Evolutionary conservation across 2,113 vertebrate genomes (phyloP), one percentile per base, ranked within the genome.

Genomic region (Brienomyrus longianalis): DNA sequence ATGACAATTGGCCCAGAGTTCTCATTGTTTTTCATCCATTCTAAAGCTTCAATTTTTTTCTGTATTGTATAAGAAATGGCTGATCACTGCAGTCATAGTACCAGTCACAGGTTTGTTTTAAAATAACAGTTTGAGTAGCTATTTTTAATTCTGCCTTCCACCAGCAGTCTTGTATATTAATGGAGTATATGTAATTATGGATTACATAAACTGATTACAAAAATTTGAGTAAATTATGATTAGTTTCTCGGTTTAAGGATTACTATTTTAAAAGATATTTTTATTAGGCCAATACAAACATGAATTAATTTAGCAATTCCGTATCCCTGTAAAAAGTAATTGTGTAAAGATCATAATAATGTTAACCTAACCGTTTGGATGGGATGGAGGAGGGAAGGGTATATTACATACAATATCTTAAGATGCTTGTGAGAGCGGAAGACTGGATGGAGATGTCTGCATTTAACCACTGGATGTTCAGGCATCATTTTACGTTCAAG

Each of bases 81-180:
- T 27, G n/a, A 50, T 51, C 23, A 45, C 8, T 19, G 3, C 5
- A n/a, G 45, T 74, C 66, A 51, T 45, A 51, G 9, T 27, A 23
- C n/a, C 47, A 52, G 48, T 13, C 83, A 54, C 77, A 47, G 50
- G 50, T 89, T 92, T 90, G 77, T 91, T 91, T 51, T 74, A 92
- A 83, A 85, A 94, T 93, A 95, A 95, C 92, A 88, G 92, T 92
- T 54, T 95, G 94, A 95, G 88, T 93, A 95, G 93, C 94, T 92
- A 91, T 92, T 93, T 95, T 94, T 91, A 96, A 94, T 95, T 91
- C 93, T 90, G 91, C 92, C 91, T 92, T 92, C 91, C 92, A 93
- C 91, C 94, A 94, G 95, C 94, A 93, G 94, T 94, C 9, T 66
- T 27, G n/a, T 66, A 2, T 66, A 27, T 9, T 66, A 31, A 66